Conservation (phyloP, 2,113 vertebrate genomes). For the Myanophis thanlyinensis region DNA sequence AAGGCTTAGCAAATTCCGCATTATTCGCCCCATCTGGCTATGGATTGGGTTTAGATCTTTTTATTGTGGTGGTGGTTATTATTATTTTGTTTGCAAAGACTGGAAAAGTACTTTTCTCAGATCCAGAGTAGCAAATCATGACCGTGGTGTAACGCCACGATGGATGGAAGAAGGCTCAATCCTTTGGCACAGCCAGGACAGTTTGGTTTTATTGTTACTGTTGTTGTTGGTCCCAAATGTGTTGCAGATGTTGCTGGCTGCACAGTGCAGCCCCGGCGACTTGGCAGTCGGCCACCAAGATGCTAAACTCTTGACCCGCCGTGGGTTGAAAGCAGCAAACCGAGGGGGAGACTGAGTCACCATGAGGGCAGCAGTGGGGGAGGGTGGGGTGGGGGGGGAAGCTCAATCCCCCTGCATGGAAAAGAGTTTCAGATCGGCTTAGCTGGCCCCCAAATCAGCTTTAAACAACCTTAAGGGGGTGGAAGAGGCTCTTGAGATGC, state of each 20-base stretch:
- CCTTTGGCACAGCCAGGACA: conserved; percentile 56
- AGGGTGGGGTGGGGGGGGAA: no score
- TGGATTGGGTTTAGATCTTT: conserved; percentile 46
- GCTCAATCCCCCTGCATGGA: conserved; percentile 52
- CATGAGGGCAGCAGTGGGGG: conserved; percentile 50
- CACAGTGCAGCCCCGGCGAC: conserved; percentile 59
- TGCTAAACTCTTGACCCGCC: conserved; percentile 73
- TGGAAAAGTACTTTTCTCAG: conserved; percentile 58
- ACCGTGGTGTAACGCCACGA: conserved; percentile 57
- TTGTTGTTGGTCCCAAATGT: conserved; percentile 68
- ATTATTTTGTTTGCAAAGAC: conserved; percentile 63
- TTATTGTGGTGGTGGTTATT: no score
- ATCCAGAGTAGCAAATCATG: conserved; percentile 62
- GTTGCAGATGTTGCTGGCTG: conserved; percentile 68
- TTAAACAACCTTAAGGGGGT: neutral
- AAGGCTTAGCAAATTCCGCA: conserved; percentile 41
- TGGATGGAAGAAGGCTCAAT: conserved; percentile 62
- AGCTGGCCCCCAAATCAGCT: neutral
- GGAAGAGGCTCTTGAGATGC: neutral
- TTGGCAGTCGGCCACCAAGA: conserved; percentile 64
- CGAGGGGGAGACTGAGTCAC: conserved; percentile 61
- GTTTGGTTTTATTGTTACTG: conserved; percentile 37
- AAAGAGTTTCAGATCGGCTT: conserved; percentile 57
- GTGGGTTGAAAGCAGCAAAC: conserved; percentile 59
- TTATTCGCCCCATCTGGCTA: conserved; percentile 46